phyloP scores from a whole-genome alignment of 2,888 invertebrate genomes.

The Elegia similella region DNA sequence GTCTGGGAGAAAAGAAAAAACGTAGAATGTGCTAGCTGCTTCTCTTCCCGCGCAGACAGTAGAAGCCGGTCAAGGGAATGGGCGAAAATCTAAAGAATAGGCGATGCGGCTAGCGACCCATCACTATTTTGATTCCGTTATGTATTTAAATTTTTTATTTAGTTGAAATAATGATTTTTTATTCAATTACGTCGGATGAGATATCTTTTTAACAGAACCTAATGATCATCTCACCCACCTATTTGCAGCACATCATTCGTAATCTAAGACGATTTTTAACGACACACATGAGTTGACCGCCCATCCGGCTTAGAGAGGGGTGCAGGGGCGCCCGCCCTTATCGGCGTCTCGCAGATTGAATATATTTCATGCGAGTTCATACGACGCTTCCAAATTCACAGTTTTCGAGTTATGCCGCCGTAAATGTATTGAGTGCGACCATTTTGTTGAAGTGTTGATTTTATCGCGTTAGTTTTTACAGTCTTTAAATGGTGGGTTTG shows the following conservation, averaged over 20 bases:
- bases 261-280: slow-evolving; percentile 29
- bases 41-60: too few relatives aligned
- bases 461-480: not conserved
- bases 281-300: slow-evolving; percentile 54
- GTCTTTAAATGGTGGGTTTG: too few relatives aligned
- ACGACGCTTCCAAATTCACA: slow-evolving; percentile 44
- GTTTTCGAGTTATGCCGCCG: slow-evolving; percentile 28
- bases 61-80: too few relatives aligned
- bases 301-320: slow-evolving; percentile 51
- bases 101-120: too few relatives aligned
- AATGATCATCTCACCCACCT: not conserved
- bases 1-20: too few relatives aligned
- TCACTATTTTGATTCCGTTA: too few relatives aligned
- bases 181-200: too few relatives aligned
- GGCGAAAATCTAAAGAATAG: too few relatives aligned
- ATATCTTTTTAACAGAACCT: not conserved
- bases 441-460: not conserved
- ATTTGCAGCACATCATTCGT: slow-evolving; percentile 2
- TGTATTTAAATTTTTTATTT: too few relatives aligned
- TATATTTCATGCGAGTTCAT: slow-evolving; percentile 84
- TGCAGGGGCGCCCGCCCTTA: slow-evolving; percentile 54
- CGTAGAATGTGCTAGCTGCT: too few relatives aligned
- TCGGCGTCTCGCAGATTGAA: slow-evolving; percentile 85
- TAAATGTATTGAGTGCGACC: not conserved
- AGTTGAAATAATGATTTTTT: too few relatives aligned